A percentile compares a stretch with the other conserved stretches of the same genome.
Evolutionary conservation across 2,888 invertebrate species (phyloP).

Genomic region (Zonitis immaculata): DNA sequence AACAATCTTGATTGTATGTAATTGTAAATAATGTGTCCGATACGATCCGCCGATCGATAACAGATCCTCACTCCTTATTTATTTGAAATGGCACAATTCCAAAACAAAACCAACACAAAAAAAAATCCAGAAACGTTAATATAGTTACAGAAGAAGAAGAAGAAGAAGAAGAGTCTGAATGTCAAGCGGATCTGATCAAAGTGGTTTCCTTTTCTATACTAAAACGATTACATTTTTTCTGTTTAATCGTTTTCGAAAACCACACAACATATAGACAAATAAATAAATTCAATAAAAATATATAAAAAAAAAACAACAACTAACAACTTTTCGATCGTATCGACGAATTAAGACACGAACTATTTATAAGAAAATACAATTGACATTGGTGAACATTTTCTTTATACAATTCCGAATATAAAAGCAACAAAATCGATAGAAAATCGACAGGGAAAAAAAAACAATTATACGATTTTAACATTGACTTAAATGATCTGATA

Average conservation of each 20-base stretch:
- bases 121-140: background rate
- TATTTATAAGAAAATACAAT: background rate
- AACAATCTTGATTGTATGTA: background rate
- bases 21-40: background rate
- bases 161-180: background rate
- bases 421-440: too few species aligned
- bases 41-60: background rate
- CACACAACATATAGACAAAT: too few species aligned
- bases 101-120: background rate
- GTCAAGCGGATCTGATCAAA: conserved; percentile 14
- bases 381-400: background rate
- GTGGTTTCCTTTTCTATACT: conserved; percentile 9
- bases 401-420: background rate
- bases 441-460: too few species aligned
- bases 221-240: too few species aligned
- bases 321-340: conserved; percentile 29
- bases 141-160: too few species aligned
- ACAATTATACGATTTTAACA: too few species aligned
- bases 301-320: too few species aligned
- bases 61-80: background rate
- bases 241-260: conserved; percentile 11
- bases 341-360: conserved; percentile 30
- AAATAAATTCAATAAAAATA: too few species aligned
- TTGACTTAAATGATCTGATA: too few species aligned
- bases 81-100: background rate